Conservation (phyloP, 2,113 vertebrate genomes). For the Sclerurus mexicanus region DNA sequence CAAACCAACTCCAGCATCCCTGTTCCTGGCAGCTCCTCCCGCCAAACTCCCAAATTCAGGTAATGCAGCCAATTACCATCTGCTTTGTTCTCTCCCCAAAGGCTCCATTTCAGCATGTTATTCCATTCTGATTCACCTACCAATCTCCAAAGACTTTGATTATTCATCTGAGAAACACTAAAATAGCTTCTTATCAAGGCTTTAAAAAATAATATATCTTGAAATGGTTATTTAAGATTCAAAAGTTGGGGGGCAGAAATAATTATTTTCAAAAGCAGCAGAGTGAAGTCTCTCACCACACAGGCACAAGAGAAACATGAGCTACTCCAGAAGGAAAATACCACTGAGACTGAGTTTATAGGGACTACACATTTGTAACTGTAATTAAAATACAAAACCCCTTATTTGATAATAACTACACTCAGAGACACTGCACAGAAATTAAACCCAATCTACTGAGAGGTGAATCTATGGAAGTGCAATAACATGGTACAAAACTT, state of each 20-base stretch:
- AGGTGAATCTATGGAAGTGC: neutral
- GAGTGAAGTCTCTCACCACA: neutral
- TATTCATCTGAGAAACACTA: slow-evolving; percentile 3
- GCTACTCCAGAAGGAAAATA: neutral
- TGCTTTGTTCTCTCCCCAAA: neutral
- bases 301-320: neutral
- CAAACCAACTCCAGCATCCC: neutral
- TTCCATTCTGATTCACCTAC: neutral
- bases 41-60: accelerated
- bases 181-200: slow-evolving; percentile 20
- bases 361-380: neutral
- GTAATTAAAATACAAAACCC: neutral
- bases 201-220: slow-evolving; percentile 39
- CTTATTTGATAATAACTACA: neutral
- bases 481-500: neutral
- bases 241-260: neutral
- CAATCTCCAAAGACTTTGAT: neutral
- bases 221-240: slow-evolving; percentile 3
- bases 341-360: neutral
- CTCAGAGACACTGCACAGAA: neutral
- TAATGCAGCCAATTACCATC: neutral
- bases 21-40: neutral
- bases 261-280: neutral
- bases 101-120: neutral
- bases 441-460: slow-evolving; percentile 13